Percentiles rank a stretch among this genome's conserved stretches.
Evolutionary conservation across 2,113 vertebrate genomes (phyloP).

Genomic region (Lichenostomus cassidix): DNA sequence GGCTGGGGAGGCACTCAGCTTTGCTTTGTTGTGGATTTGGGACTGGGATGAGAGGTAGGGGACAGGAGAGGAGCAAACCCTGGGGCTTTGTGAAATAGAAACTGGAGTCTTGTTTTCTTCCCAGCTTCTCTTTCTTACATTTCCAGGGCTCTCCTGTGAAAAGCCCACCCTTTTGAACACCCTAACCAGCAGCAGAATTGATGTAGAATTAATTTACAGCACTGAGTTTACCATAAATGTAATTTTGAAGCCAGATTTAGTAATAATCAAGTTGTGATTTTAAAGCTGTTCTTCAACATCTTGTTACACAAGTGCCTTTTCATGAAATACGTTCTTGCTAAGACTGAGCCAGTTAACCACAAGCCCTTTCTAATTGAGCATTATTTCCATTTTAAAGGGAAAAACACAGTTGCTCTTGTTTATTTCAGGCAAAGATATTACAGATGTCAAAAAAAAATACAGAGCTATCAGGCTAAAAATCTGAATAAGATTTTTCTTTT

Average conservation of each 20-base stretch:
- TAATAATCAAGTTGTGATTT: rapidly evolving
- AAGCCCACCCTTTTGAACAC: background rate
- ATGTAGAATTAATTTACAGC: background rate
- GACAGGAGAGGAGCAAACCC: background rate
- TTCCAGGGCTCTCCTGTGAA: background rate
- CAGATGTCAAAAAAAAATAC: background rate
- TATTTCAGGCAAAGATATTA: background rate
- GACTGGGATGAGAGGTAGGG: background rate
- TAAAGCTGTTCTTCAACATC: background rate
- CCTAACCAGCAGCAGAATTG: background rate
- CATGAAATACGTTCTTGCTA: background rate
- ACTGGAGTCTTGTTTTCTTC: background rate
- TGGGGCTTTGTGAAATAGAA: background rate
- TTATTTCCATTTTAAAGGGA: background rate
- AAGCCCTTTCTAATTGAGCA: background rate
- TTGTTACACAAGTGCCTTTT: background rate
- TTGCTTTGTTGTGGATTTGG: background rate
- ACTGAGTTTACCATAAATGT: background rate
- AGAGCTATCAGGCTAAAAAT: background rate
- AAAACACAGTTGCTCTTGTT: background rate
- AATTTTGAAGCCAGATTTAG: background rate
- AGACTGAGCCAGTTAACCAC: background rate
- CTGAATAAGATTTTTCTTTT: background rate
- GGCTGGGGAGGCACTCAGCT: background rate
- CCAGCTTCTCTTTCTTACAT: background rate